Evolutionary conservation across 2,113 vertebrate species (phyloP), one percentile per base, ranked within the genome.

Genomic region (Malurus elegans): DNA sequence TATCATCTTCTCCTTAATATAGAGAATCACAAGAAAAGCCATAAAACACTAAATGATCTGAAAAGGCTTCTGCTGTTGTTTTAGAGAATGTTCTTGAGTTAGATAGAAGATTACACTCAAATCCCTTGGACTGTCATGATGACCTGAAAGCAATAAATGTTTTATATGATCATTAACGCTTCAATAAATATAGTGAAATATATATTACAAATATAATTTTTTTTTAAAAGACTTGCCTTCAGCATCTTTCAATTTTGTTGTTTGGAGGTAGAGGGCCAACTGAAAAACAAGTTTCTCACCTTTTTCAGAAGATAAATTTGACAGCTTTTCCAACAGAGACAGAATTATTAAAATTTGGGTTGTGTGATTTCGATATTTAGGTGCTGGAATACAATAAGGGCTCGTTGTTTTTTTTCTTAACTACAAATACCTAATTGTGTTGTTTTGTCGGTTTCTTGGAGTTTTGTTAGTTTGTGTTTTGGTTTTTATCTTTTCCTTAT

Each of bases 141-240:
- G 62, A 90, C 92, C 32, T 92, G 47, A 86, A 87, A 96, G 56
- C 73, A 75, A 44, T 88, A 78, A 60, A 75, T 82, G 28, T 92
- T 86, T 70, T 86, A 28, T 51, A 20, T 42, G 38, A 72, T 8
- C 47, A 57, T 69, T 92, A 91, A 72, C 90, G 44, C 14, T 31
- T 92, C 61, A 88, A 15, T 67, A 78, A 69, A 56, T 82, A 23
- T 16, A 72, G 8, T 18, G 38, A 38, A 38, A 38, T 38, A 38
- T 38, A 38, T 11, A 38, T 38, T 38, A 38, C 38, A 38, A 38
- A 38, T 38, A 38, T 10, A 38, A 38, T 38, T 38, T 38, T 10
- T 38, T 38, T 38, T 38, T 38, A 38, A 38, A 38, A 38, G 38
- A 38, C 38, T 38, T 38, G 38, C 13, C 25, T 86, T 91, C 18